Base-by-base conservation (phyloP, 2,797 vertebrate species). In the Prunella strophiata region DNA sequence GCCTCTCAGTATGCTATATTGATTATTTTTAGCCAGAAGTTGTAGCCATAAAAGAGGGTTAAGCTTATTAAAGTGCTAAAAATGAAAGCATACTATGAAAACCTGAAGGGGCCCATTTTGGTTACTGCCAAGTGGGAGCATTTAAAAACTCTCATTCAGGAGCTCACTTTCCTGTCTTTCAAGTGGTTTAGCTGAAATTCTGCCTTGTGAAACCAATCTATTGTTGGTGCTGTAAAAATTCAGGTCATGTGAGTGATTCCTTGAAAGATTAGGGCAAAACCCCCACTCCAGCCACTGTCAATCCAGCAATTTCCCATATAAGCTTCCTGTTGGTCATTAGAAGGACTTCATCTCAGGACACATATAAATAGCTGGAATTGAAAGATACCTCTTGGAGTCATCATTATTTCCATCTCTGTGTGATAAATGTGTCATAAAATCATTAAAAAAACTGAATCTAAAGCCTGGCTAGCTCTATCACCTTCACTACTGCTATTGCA, bases 61-160 rank as follows among this genome's bases (percentile, higher is more conserved):
- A 85, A 77, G 72, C 68, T 93, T 95, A 91, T 93, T 92, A 85
- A 91, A 94, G 34, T 40, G 16, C 85, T 93, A 88, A 93, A 95
- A 93, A 88, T 79, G 88, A 91, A 89, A 74, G 27, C 34, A 13
- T 63, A 30, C 61, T 61, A 50, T 82, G 81, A 87, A 89, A 96
- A 92, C 74, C 84, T 85, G 42, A 83, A 93, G 79, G 70, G 82
- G 34, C 40, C 47, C 48, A n/a, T 96, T 94, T 91, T 88, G 85
- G 70, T 85, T 87, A 36, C 63, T 89, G 62, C 72, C 89, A 94
- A 89, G 61, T 47, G 78, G 72, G 62, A 91, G 13, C 54, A 5
- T 80, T 95, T 88, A 48, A 74, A 80, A 92, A 68, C 65, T 36
- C 61, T 87, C 70, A 61, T 89, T 94, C 58, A 58, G 1, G 14